Conservation (phyloP, 2,113 vertebrate genomes). For the Bucco capensis region DNA sequence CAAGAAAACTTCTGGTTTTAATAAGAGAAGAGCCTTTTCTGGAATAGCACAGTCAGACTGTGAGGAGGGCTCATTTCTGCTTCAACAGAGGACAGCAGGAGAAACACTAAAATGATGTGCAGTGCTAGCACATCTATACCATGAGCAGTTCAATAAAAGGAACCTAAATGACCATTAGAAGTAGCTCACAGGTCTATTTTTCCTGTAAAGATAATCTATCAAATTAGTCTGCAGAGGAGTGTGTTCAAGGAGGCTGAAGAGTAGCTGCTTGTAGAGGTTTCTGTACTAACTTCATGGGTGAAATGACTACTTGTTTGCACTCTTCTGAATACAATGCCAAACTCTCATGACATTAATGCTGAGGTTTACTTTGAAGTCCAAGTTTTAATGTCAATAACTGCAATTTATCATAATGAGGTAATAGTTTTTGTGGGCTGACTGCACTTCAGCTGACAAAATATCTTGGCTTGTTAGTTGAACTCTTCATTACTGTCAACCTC, state of each 20-base stretch:
- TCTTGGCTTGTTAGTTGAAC: background rate
- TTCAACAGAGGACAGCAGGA: background rate
- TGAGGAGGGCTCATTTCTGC: background rate
- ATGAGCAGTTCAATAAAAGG: background rate
- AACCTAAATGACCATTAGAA: background rate
- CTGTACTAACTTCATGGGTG: background rate
- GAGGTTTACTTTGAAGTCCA: background rate
- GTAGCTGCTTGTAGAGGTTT: background rate
- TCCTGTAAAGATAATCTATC: background rate
- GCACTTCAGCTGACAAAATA: background rate
- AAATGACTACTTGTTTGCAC: background rate
- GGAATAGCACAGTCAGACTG: background rate
- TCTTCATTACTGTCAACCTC: background rate
- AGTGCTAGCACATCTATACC: background rate
- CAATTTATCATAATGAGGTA: background rate
- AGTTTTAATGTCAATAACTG: background rate
- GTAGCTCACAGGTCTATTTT: background rate
- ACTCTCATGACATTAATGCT: background rate
- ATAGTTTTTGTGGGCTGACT: background rate
- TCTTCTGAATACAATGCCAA: background rate
- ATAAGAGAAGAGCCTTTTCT: background rate
- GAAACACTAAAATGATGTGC: background rate
- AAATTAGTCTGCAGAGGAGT: background rate
- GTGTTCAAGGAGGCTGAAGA: background rate
- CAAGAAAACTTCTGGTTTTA: constrained; percentile 5